These are phyloP conservation scores for Lasioglossum malachurum DNA, from an alignment of 2,888 invertebrate genomes.

Conservation along the genomic window DNA sequence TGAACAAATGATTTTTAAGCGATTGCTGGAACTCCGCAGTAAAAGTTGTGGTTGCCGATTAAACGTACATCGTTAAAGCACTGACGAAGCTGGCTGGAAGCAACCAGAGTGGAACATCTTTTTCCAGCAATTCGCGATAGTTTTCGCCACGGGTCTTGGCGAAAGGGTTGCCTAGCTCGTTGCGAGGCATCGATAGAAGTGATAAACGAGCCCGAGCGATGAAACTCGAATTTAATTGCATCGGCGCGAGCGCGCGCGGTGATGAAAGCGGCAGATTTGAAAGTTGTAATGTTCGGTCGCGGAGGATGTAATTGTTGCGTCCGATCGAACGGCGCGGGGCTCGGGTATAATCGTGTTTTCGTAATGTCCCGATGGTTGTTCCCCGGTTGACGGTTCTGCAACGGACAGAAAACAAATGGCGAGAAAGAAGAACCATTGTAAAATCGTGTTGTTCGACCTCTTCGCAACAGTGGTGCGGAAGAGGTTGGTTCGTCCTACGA, in stretches of 20 bases:
- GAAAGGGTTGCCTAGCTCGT: neutral
- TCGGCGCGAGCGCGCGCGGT: conserved; percentile 6
- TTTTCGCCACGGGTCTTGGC: neutral
- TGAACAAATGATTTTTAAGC: neutral
- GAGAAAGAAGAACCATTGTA: neutral
- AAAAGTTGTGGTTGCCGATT: neutral
- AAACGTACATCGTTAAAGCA: neutral
- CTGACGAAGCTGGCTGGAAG: neutral
- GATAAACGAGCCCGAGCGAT: neutral
- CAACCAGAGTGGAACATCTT: neutral
- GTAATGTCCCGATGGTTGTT: conserved; percentile 21
- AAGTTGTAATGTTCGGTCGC: conserved; percentile 27
- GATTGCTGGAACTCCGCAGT: neutral
- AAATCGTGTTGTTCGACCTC: neutral
- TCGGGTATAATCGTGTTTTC: conserved; percentile 32
- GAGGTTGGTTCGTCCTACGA: conserved; percentile 32
- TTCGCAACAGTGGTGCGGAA: neutral
- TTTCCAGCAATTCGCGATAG: neutral
- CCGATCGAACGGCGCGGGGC: conserved; percentile 13
- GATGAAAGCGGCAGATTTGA: conserved; percentile 54
- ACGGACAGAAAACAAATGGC: neutral
- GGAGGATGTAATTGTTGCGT: neutral
- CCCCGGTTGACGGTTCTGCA: neutral
- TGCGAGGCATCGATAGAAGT: conserved; percentile 12
- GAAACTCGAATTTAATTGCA: conserved; percentile 32